Conservation (phyloP, 92 coral and sea anemone species). For the Porites evermanni region DNA sequence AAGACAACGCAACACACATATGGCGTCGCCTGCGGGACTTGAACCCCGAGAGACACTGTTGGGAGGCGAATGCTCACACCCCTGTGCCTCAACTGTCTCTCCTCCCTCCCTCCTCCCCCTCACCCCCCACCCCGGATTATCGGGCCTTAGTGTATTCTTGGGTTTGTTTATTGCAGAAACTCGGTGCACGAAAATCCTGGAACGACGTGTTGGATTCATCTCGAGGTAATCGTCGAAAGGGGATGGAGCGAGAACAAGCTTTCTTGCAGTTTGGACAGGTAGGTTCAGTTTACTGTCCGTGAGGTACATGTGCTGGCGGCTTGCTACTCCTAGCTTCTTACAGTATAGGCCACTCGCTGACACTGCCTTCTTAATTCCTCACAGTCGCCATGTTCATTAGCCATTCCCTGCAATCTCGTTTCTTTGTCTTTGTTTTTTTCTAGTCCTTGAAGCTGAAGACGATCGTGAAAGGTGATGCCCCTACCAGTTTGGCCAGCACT, state of each 20-base stretch:
- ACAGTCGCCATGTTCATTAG: too few relatives aligned
- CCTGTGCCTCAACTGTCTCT: too few relatives aligned
- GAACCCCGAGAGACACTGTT: too few relatives aligned
- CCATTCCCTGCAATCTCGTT: background rate
- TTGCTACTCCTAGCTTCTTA: too few relatives aligned
- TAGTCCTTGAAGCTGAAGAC: slow-evolving; percentile 86
- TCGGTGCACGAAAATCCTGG: slow-evolving; percentile 91
- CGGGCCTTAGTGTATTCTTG: background rate
- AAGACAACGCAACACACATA: too few relatives aligned
- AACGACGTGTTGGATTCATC: slow-evolving; percentile 84
- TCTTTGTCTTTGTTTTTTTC: background rate
- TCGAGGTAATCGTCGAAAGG: slow-evolving; percentile 84
- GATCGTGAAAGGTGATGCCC: slow-evolving; percentile 90
- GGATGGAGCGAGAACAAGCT: slow-evolving; percentile 80
- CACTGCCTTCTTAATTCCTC: too few relatives aligned
- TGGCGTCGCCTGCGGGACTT: too few relatives aligned
- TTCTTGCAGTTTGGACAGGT: slow-evolving; percentile 94
- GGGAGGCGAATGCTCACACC: too few relatives aligned
- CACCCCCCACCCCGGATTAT: too few relatives aligned
- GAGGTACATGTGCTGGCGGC: too few relatives aligned
- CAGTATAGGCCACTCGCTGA: too few relatives aligned
- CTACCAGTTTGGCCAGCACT: slow-evolving; percentile 83
- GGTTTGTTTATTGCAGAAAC: slow-evolving; percentile 63
- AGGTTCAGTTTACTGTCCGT: background rate
- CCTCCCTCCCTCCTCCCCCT: too few relatives aligned